Conservation (phyloP, 2,113 vertebrate species). For the Chloropsis cyanopogon region DNA sequence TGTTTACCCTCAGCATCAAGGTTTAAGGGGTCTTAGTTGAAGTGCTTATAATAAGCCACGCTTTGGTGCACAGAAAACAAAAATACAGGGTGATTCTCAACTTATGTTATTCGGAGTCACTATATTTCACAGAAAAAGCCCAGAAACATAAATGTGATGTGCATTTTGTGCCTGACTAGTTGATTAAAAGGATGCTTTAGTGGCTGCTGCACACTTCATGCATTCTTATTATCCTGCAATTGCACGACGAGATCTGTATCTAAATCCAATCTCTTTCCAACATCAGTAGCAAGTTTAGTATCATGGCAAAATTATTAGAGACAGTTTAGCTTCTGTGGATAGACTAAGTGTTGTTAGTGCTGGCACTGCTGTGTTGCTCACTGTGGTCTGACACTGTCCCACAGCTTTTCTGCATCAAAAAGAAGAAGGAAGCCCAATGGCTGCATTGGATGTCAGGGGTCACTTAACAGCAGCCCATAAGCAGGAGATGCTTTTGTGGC, state of each 20-base stretch:
- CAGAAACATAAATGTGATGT: background rate
- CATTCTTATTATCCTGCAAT: background rate
- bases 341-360: background rate
- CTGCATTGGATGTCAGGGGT: accelerated
- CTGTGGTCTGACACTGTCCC: background rate
- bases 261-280: background rate
- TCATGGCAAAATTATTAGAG: background rate
- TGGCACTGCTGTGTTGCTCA: background rate
- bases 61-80: background rate
- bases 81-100: background rate
- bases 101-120: background rate
- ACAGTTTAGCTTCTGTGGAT: background rate
- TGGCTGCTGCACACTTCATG: background rate
- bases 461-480: background rate
- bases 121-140: background rate
- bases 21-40: background rate
- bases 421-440: background rate
- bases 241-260: background rate
- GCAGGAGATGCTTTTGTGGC: background rate
- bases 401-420: background rate
- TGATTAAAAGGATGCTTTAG: background rate
- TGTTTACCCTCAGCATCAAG: background rate
- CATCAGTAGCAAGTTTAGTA: background rate
- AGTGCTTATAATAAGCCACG: background rate
- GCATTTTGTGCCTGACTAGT: background rate